Evolutionary conservation across 1,140 invertebrate species (phyloP).

Genomic region (Latrodectus geometricus): DNA sequence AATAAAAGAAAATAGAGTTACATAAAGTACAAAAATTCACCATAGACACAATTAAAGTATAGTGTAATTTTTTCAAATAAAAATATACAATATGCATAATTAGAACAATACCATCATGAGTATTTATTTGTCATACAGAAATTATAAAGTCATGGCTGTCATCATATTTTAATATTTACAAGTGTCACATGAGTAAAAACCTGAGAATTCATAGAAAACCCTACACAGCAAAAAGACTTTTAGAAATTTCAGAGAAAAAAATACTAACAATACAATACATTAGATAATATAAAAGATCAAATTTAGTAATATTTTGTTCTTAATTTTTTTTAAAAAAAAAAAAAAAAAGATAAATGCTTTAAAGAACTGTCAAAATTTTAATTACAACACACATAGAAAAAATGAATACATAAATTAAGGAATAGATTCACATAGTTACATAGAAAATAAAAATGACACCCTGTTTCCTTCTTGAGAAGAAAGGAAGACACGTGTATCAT

Average conservation of each 20-base stretch:
- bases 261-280: not conserved
- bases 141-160: conserved; percentile 41
- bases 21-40: too few species aligned
- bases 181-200: conserved; percentile 36
- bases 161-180: conserved; percentile 42
- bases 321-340: too few species aligned
- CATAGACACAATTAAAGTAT: not conserved
- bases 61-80: not conserved
- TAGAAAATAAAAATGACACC: not conserved
- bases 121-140: conserved; percentile 53
- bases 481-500: not conserved
- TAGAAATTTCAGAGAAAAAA: conserved; percentile 8
- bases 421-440: not conserved
- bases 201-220: conserved; percentile 22
- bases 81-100: conserved; percentile 3
- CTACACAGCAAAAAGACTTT: conserved; percentile 18
- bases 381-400: too few species aligned
- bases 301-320: not conserved
- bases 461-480: not conserved
- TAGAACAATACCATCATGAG: conserved; percentile 30
- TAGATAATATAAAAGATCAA: not conserved
- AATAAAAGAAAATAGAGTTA: too few species aligned
- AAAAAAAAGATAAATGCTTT: too few species aligned
- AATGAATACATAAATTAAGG: too few species aligned
- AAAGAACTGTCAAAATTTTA: too few species aligned